phyloP scores from a whole-genome alignment of 2,113 vertebrate genomes.

The Riparia riparia region DNA sequence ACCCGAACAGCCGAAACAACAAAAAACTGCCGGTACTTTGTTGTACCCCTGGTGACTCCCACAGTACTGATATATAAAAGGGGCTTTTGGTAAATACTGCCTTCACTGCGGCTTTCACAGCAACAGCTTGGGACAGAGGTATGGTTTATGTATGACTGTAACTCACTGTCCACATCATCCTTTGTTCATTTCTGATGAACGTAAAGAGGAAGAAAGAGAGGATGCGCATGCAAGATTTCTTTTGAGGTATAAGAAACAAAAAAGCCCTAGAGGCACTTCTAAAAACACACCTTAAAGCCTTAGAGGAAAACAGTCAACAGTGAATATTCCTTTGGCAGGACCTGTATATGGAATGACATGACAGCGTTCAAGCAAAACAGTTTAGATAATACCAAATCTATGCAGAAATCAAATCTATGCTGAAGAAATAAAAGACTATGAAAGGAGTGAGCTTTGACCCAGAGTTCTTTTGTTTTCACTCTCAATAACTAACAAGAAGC shows the following conservation, averaged over 20 bases:
- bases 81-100: neutral
- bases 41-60: neutral
- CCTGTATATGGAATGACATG: neutral
- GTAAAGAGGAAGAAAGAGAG: constrained; percentile 32
- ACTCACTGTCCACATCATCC: neutral
- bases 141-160: constrained; percentile 50
- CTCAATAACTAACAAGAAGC: neutral
- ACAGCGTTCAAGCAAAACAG: neutral
- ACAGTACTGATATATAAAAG: neutral
- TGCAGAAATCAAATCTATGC: constrained; percentile 33
- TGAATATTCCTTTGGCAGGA: constrained; percentile 7
- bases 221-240: neutral
- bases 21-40: neutral
- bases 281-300: constrained; percentile 1
- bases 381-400: constrained; percentile 30
- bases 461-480: constrained; percentile 27
- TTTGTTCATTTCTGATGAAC: constrained; percentile 53
- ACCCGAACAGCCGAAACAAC: neutral
- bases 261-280: constrained; percentile 36
- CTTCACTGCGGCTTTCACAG: neutral
- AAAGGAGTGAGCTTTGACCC: constrained; percentile 42
- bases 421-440: constrained; percentile 13
- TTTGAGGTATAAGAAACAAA: constrained; percentile 24
- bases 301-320: constrained; percentile 13
- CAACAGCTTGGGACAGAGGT: neutral